Base-by-base conservation (phyloP, 2,888 invertebrate genomes). In the Drosophila antonietae region DNA sequence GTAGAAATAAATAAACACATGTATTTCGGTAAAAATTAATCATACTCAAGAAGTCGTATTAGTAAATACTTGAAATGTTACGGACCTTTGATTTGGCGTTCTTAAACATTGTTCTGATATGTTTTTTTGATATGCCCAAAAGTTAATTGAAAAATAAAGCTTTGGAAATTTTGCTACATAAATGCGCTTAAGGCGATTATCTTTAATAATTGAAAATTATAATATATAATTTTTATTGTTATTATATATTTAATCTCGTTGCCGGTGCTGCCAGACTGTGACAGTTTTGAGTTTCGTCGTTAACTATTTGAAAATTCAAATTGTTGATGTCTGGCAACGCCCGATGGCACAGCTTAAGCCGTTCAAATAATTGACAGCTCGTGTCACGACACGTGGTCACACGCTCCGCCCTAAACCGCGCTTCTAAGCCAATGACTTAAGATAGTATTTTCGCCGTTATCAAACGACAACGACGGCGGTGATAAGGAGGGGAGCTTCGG, bases 1-100 rank as follows among this genome's bases (percentile, higher is more conserved):
- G 39, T 28, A 47, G 15, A n/a, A 28, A 49, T 10, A 49, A 31
- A 28, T 57, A 67, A 44, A 68, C 51, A 46, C 46, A 64, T 61
- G 33, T 47, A 41, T 55, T 59, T 64, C 4, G 60, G 44, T 23
- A 56, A 41, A 74, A 59, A 77, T 77, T 79, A 79, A 79, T 79
- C 80, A 79, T 49, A 79, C 60, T 79, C 59, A 39, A 78, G 65
- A 69, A 28, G 63, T 18, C 47, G 51, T 72, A 72, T 62, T 68
- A 65, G 63, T 56, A 62, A 55, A 53, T 41, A 77, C 75, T 77
- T 63, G 62, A 76, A 63, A 46, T 28, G 39, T 10, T 52, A 18
- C 15, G 37, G 28, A 15, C 47, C 56, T 60, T 44, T 56, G 49
- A 60, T 44, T 44, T 39, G 52, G 33, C 18, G 51, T 23, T 33